Base-by-base conservation (phyloP, 1,140 invertebrate species). In the Drosophila ficusphila region DNA sequence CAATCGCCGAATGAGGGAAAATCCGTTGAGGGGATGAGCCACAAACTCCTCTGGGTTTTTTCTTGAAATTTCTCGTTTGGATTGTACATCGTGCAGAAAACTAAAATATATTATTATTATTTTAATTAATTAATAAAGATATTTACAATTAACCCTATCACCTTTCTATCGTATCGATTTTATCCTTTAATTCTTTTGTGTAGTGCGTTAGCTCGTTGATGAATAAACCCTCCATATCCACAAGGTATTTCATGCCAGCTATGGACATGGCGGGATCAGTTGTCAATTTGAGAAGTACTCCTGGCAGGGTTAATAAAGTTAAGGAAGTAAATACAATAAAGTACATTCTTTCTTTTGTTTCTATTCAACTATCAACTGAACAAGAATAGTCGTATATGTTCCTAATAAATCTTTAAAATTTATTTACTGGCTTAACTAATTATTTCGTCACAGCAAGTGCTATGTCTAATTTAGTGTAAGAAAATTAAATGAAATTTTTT, bases 21-120 rank as follows among this genome's bases (percentile, higher is more conserved):
- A 76, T 16, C 44, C 41, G 14, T 73, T 65, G 0, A 82, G 29
- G 1, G 79, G 76, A 74, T 82, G 58, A 2, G 14, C 29, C 12
- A 76, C 36, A 25, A 44, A 76, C 2, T 51, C 38, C 1, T 52
- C 27, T 5, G 38, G 44, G 12, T 51, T 38, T 2, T 12, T 6
- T 4, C 36, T 11, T 3, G 44, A 69, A 11, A 42, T 27, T 11
- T 29, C 31, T 4, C 33, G 23, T 23, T 57, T 76, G 2, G 25
- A 5, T 7, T 23, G 23, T 2, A 61, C 38, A 7, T 54, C 54
- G 23, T 21, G n/a, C 0, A 69, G 14, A 18, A 69, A 75, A 8
- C 73, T 76, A 14, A 14, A 4, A 31, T 23, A 6, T 0, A 7
- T 25, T n/a, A n/a, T n/a, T n/a, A n/a, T n/a, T n/a, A n/a, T n/a